These are phyloP conservation scores for Olivierus martensii DNA, from an alignment of 1,140 invertebrate species.

Conservation along the genomic window DNA sequence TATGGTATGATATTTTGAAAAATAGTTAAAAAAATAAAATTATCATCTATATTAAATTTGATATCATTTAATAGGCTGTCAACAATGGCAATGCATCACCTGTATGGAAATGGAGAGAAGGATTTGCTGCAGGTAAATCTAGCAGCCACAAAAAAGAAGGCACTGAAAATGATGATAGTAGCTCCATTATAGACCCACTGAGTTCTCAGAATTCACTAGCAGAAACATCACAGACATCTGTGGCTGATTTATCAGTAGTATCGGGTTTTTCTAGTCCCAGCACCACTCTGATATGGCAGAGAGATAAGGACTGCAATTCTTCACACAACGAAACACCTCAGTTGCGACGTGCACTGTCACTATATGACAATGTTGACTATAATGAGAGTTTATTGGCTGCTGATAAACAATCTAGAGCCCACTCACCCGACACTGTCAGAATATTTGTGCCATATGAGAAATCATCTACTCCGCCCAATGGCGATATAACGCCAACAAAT, in stretches of 20 bases:
- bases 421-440: slow-evolving; percentile 44
- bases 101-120: slow-evolving; percentile 1
- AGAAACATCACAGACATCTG: slow-evolving; percentile 64
- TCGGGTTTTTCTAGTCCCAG: slow-evolving; percentile 29
- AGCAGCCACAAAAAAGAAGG: slow-evolving; percentile 35
- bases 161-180: slow-evolving; percentile 47
- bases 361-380: slow-evolving; percentile 22
- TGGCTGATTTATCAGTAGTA: slow-evolving; percentile 60
- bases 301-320: not conserved
- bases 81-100: slow-evolving; percentile 2
- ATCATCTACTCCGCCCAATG: slow-evolving; percentile 12
- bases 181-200: slow-evolving; percentile 39
- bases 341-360: slow-evolving; percentile 13
- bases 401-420: slow-evolving; percentile 20
- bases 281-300: not conserved
- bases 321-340: not conserved
- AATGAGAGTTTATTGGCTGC: slow-evolving; percentile 18
- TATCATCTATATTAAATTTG: not conserved
- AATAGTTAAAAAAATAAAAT: too few species aligned
- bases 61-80: slow-evolving; percentile 6
- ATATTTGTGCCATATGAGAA: slow-evolving; percentile 53
- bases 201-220: slow-evolving; percentile 45
- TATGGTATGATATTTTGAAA: too few species aligned
- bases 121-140: not conserved
- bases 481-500: slow-evolving; percentile 16